phyloP scores from a whole-genome alignment of 2,113 vertebrate species.

The Rhegmatorhina hoffmannsi region DNA sequence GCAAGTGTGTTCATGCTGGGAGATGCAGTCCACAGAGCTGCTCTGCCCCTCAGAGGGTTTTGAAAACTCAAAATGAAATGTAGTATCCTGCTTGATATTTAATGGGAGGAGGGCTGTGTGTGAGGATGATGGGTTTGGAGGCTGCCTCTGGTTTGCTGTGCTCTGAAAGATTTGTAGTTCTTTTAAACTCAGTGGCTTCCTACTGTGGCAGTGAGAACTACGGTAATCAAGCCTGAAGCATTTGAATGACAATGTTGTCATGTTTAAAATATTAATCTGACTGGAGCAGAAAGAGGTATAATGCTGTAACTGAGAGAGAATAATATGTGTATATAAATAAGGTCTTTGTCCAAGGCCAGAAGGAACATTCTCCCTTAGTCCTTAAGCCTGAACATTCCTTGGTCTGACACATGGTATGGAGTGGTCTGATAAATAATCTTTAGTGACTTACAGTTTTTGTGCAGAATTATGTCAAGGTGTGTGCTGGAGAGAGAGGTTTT shows the following conservation, averaged over 20 bases:
- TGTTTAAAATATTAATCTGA: slow-evolving; percentile 7
- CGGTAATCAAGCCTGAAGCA: neutral
- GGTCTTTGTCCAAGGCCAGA: neutral
- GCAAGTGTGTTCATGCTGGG: neutral
- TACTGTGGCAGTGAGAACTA: neutral
- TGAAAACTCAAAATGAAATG: neutral
- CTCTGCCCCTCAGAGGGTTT: neutral
- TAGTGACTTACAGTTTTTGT: neutral
- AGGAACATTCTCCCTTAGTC: neutral
- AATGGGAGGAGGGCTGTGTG: neutral
- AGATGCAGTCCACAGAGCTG: neutral
- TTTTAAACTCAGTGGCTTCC: slow-evolving; percentile 6
- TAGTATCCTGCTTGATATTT: neutral
- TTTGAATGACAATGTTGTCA: slow-evolving; percentile 1
- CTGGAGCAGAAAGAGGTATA: neutral
- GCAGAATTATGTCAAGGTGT: neutral
- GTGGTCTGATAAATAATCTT: neutral
- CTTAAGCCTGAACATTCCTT: neutral
- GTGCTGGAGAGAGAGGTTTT: neutral
- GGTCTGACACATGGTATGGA: neutral
- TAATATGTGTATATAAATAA: neutral
- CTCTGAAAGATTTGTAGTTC: neutral
- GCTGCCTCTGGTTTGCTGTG: neutral
- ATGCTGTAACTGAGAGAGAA: neutral
- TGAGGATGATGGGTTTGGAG: neutral